These are phyloP conservation scores for Esox masquinongy DNA, from an alignment of 2,797 vertebrate genomes.

Conservation along the genomic window DNA sequence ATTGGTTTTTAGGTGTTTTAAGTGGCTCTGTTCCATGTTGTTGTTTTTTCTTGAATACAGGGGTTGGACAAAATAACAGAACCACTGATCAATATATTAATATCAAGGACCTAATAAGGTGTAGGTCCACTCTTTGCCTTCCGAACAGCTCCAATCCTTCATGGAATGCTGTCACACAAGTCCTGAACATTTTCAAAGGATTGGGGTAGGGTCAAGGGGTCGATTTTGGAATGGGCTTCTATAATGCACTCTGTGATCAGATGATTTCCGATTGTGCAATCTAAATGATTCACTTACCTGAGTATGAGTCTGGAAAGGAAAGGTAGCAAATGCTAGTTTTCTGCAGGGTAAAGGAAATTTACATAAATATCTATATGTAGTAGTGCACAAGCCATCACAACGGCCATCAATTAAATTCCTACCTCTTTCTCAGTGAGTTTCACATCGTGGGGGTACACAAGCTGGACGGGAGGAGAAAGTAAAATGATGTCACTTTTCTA, in stretches of 20 bases:
- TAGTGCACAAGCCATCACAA: not conserved
- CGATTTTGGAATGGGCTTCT: not conserved
- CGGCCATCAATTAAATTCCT: constrained; percentile 15
- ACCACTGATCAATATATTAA: no score
- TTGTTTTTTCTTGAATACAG: no score
- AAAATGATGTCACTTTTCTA: not conserved
- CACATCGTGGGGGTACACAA: constrained; percentile 86
- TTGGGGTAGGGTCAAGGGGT: not conserved
- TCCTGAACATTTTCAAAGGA: no score
- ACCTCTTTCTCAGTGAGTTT: constrained; percentile 94
- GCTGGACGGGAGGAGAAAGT: constrained; percentile 64
- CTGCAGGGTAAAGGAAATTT: constrained; percentile 61
- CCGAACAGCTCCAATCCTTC: no score
- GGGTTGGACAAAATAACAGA: no score
- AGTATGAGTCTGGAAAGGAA: constrained; percentile 95
- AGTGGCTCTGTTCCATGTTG: no score
- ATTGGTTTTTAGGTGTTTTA: no score
- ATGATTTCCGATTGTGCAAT: not conserved
- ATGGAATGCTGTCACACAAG: no score
- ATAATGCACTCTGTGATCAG: not conserved
- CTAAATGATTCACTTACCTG: constrained; percentile 72
- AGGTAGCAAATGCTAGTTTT: constrained; percentile 95
- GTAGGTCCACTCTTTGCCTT: no score
- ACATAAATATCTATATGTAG: no score
- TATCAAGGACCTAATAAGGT: no score